Percentiles rank a stretch among this genome's conserved stretches.
These are phyloP conservation scores for Morinoia aosen DNA, from an alignment of 2,888 invertebrate genomes.

Conservation along the genomic window DNA sequence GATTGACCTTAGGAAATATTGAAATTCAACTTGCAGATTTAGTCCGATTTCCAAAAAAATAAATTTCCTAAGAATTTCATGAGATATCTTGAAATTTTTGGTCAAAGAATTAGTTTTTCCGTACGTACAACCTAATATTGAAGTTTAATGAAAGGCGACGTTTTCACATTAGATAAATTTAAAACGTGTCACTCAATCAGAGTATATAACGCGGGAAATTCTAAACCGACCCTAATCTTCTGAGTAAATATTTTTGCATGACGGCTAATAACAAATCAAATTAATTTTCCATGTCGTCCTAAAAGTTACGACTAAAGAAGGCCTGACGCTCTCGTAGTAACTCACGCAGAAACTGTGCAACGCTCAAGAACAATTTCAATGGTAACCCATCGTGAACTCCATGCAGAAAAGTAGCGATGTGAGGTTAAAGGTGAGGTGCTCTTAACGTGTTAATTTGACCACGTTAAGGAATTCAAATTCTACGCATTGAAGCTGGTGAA, in stretches of 20 bases:
- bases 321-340: background rate
- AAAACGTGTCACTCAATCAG: background rate
- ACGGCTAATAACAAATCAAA: background rate
- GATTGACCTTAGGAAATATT: no score
- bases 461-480: background rate
- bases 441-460: background rate
- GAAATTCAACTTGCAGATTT: no score
- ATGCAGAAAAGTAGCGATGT: background rate
- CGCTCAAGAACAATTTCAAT: background rate
- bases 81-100: no score
- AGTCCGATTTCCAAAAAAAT: no score
- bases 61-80: no score
- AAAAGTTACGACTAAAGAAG: background rate
- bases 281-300: background rate
- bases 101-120: no score
- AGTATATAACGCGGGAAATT: background rate
- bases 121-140: no score
- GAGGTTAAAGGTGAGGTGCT: background rate
- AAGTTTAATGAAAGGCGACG: background rate
- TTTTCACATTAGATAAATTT: background rate
- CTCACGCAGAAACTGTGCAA: no score
- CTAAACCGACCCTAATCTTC: background rate
- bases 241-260: background rate
- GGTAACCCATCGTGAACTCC: background rate
- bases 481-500: background rate